Percentiles rank a stretch among this genome's conserved stretches.
Evolutionary conservation across 2,888 invertebrate genomes (phyloP).

Genomic region (Pheosia gnoma): DNA sequence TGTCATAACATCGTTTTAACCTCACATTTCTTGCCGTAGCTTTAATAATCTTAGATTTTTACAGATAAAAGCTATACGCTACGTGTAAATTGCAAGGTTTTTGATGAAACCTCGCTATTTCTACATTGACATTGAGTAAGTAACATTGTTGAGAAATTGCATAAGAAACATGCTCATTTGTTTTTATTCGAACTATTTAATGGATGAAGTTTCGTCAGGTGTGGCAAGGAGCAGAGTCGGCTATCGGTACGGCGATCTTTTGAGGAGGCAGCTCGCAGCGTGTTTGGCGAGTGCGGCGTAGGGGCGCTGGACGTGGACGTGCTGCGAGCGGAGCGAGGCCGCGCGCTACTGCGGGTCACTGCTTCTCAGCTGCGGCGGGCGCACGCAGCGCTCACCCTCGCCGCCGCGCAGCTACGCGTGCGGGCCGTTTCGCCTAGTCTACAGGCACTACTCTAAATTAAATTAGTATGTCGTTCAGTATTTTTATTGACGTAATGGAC

Average conservation of each 20-base stretch:
- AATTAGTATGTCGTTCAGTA: background rate
- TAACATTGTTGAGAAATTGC: slow-evolving; percentile 29
- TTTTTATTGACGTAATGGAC: too few relatives aligned
- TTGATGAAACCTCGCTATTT: slow-evolving; percentile 52
- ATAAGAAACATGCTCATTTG: slow-evolving; percentile 15
- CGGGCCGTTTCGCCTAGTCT: slow-evolving; percentile 11
- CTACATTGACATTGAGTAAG: slow-evolving; percentile 67
- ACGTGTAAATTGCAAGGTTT: background rate
- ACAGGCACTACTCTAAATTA: slow-evolving; percentile 19
- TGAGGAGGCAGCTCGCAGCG: slow-evolving; percentile 32
- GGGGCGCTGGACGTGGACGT: slow-evolving; percentile 48
- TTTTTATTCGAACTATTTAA: background rate
- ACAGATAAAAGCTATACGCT: too few relatives aligned
- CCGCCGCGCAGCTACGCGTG: slow-evolving; percentile 14
- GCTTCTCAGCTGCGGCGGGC: slow-evolving; percentile 11
- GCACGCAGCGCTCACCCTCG: slow-evolving; percentile 17
- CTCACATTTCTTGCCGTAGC: too few relatives aligned
- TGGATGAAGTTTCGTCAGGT: slow-evolving; percentile 22
- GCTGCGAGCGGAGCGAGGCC: slow-evolving; percentile 53
- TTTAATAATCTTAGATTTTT: too few relatives aligned
- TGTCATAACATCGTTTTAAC: too few relatives aligned
- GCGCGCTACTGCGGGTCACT: slow-evolving; percentile 61
- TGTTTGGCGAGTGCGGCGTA: slow-evolving; percentile 52
- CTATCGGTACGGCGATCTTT: slow-evolving; percentile 39
- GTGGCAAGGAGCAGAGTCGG: slow-evolving; percentile 30